Conservation (phyloP, 2,113 vertebrate genomes). For the Eclectus roratus region DNA sequence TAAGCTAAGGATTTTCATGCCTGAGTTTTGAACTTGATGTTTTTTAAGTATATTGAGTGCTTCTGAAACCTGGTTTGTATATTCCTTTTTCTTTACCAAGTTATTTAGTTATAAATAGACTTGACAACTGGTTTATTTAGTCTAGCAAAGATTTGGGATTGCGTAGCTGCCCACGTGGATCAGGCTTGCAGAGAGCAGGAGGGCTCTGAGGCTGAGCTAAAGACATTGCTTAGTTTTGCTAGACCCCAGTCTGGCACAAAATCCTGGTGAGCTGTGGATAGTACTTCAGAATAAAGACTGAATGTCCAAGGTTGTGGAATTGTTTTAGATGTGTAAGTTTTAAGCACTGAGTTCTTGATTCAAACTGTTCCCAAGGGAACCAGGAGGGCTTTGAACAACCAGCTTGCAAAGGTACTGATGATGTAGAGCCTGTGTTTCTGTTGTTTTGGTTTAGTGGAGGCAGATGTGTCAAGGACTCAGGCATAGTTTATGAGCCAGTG, state of each 20-base stretch:
- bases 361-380: not conserved
- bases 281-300: not conserved
- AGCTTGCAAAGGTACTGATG: not conserved
- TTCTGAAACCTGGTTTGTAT: not conserved
- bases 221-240: not conserved
- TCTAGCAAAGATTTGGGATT: not conserved
- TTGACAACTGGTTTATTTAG: not conserved
- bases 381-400: not conserved
- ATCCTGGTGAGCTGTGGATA: not conserved
- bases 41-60: not conserved
- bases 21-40: not conserved
- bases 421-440: not conserved
- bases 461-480: rapidly evolving
- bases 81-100: not conserved
- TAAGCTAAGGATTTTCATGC: not conserved
- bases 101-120: not conserved
- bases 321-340: not conserved
- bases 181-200: not conserved
- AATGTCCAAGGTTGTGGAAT: not conserved
- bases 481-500: not conserved
- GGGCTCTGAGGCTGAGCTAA: not conserved
- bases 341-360: not conserved
- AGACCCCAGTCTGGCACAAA: not conserved
- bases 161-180: not conserved
- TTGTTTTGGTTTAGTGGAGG: not conserved